Base-by-base conservation (phyloP, 2,113 vertebrate genomes). In the Argyrosomus japonicus region DNA sequence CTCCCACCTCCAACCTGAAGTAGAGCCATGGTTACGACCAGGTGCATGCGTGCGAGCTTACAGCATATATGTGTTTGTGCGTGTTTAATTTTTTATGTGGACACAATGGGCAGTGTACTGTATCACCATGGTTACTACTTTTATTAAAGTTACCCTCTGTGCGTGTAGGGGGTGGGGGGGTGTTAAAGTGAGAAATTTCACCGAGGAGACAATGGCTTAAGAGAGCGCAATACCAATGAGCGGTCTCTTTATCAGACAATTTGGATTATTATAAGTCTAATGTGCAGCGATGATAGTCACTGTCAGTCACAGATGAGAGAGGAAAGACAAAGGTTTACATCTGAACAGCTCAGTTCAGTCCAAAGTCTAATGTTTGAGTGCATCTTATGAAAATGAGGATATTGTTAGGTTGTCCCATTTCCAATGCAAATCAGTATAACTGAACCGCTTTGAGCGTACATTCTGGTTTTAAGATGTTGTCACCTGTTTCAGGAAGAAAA, bases 51-150 rank as follows among this genome's bases (percentile, higher is more conserved):
- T 29, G 21, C 29, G 68, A 48, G 23, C 23, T 21, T 57, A 48
- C 9, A 51, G 23, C 43, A 45, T 68, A 64, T 75, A 56, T 0
- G 29, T 56, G 50, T 75, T 50, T 76, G 50, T 73, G 50, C 17
- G 27, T 50, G n/a, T 25, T 69, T 79, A 18, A 10, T 72, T 73
- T 81, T 81, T 6, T 57, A 7, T 53, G 73, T 64, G 77, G 73
- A 68, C 68, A 57, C 19, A n/a, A 75, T 71, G 53, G 81, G 80
- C 70, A 74, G 50, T 70, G 82, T 63, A 53, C 40, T 81, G 19
- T 68, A 75, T 92, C 54, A 40, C 88, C 91, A 93, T 94, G 91
- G 91, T 88, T 78, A 90, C 86, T 56, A 64, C 79, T 83, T 89
- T 86, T 71, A 62, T 72, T 21, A 47, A 85, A 74, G 70, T 84